Conservation (phyloP, 2,797 vertebrate genomes). For the Hoplostethus mediterraneus region DNA sequence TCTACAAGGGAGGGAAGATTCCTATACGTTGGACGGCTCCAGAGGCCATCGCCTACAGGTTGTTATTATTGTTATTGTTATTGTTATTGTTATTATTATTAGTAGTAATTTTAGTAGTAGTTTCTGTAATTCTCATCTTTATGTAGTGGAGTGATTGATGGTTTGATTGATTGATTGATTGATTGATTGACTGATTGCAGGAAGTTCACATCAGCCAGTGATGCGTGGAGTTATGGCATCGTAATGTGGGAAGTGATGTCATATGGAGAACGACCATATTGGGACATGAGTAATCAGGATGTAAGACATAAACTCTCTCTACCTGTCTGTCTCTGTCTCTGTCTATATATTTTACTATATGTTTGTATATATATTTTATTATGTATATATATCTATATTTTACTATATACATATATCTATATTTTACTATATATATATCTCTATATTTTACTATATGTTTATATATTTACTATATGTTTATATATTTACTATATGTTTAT, state of each 20-base stretch:
- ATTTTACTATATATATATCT: no score
- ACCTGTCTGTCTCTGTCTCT: no score
- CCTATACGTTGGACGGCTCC: constrained; percentile 76
- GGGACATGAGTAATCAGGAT: constrained; percentile 91
- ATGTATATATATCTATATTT: no score
- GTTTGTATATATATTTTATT: no score
- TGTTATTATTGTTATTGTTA: not conserved
- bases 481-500: no score
- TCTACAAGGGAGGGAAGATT: constrained; percentile 73
- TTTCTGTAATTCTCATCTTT: not conserved
- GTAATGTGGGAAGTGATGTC: constrained; percentile 94
- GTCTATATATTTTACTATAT: no score
- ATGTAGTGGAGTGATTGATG: not conserved
- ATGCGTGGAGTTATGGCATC: constrained; percentile 90
- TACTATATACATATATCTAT: no score
- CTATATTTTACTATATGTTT: no score
- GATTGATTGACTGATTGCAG: constrained; percentile 41
- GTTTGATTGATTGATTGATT: constrained; percentile 7
- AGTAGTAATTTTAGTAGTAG: not conserved
- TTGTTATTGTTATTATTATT: not conserved
- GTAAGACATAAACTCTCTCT: constrained; percentile 47
- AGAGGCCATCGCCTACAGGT: constrained; percentile 87
- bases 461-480: no score
- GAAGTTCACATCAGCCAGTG: constrained; percentile 90
- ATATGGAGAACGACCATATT: constrained; percentile 88